These are phyloP conservation scores for Cremastobaeus sp. DNA, from an alignment of 2,888 invertebrate species.

Conservation along the genomic window DNA sequence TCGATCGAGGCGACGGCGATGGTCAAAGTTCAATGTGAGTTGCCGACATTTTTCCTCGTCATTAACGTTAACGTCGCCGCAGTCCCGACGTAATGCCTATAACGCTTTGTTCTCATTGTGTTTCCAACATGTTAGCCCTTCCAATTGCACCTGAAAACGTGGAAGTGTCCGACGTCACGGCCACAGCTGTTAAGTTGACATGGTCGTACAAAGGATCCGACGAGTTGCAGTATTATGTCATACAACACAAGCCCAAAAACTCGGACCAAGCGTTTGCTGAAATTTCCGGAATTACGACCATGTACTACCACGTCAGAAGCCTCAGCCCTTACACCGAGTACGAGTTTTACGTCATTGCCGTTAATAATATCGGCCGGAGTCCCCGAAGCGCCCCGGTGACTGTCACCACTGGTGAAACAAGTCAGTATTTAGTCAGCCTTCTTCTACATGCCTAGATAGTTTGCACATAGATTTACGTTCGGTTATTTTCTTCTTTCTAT, in stretches of 20 bases:
- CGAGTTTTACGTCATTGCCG: constrained; percentile 96
- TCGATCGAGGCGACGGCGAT: constrained; percentile 92
- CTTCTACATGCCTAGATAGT: neutral
- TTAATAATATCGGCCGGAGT: constrained; percentile 95
- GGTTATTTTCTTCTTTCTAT: neutral
- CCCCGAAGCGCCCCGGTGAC: constrained; percentile 92
- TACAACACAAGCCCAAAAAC: constrained; percentile 97
- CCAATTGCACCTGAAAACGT: constrained; percentile 95
- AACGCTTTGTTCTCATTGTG: constrained; percentile 34
- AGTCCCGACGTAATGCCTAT: constrained; percentile 17
- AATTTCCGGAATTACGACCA: constrained; percentile 94
- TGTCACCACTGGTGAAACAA: constrained; percentile 97
- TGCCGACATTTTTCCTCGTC: neutral
- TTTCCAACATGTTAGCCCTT: constrained; percentile 82
- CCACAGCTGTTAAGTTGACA: constrained; percentile 93
- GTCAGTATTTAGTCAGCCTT: constrained; percentile 83
- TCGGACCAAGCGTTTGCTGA: constrained; percentile 95
- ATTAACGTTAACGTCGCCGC: constrained; percentile 8
- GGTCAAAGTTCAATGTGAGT: constrained; percentile 97
- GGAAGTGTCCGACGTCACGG: constrained; percentile 94
- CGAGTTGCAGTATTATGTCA: constrained; percentile 96
- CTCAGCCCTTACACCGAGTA: constrained; percentile 97
- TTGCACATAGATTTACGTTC: neutral
- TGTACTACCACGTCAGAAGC: constrained; percentile 93
- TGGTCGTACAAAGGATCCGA: constrained; percentile 95